A percentile compares a stretch with the other conserved stretches of the same genome.
These are phyloP conservation scores for Chelidonichthys spinosus DNA, from an alignment of 2,797 vertebrate genomes.

Conservation along the genomic window DNA sequence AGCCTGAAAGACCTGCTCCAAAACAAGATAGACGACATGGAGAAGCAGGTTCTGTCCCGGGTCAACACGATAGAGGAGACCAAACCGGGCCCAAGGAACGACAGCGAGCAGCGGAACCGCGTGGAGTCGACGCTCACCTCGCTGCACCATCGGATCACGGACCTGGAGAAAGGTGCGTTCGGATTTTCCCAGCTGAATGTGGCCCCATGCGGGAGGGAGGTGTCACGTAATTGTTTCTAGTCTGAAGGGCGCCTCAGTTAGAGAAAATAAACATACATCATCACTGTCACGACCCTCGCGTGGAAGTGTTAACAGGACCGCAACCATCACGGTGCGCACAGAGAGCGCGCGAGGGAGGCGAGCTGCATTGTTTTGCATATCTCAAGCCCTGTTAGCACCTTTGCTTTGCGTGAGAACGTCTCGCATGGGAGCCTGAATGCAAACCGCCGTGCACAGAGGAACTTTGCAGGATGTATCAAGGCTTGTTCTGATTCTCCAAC, in stretches of 20 bases:
- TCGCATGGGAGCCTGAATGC: neutral
- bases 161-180: conserved; percentile 94
- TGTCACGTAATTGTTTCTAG: neutral
- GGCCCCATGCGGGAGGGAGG: neutral
- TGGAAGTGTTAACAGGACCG: conserved; percentile 57
- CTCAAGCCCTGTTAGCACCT: conserved; percentile 57
- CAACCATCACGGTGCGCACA: conserved; percentile 66
- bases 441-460: conserved; percentile 23
- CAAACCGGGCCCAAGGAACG: conserved; percentile 88
- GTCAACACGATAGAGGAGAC: conserved; percentile 94
- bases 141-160: conserved; percentile 95
- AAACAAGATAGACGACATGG: conserved; percentile 96
- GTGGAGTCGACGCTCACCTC: conserved; percentile 95
- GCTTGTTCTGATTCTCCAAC: neutral
- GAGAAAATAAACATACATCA: neutral
- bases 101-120: conserved; percentile 91
- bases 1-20: conserved; percentile 96
- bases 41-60: conserved; percentile 95
- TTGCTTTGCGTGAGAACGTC: conserved; percentile 10
- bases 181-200: neutral
- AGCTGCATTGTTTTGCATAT: conserved; percentile 85
- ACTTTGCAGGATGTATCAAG: conserved; percentile 41
- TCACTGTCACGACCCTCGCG: neutral
- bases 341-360: conserved; percentile 37
- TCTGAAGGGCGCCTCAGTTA: too few relatives aligned